phyloP scores from a whole-genome alignment of 2,888 invertebrate species.

The Chironomus riparius region DNA sequence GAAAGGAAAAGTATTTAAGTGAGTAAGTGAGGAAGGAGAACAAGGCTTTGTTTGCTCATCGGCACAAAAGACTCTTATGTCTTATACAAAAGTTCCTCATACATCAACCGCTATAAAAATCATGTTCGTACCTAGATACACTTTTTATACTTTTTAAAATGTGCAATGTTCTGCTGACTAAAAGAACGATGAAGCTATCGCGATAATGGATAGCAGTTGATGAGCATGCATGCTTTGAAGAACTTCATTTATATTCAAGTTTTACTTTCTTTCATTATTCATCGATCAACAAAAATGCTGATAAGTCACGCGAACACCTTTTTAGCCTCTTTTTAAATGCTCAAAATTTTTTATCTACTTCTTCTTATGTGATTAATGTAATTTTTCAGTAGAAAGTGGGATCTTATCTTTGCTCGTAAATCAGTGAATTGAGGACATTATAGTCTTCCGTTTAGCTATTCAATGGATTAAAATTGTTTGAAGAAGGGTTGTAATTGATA shows the following conservation, averaged over 20 bases:
- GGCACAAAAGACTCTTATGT: background rate
- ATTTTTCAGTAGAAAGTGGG: background rate
- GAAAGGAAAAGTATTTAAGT: slow-evolving; percentile 10
- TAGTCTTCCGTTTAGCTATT: background rate
- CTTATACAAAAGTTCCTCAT: too few relatives aligned
- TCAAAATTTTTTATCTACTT: background rate
- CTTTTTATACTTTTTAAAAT: background rate
- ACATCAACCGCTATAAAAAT: too few relatives aligned
- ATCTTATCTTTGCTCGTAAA: background rate
- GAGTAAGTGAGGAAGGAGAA: background rate
- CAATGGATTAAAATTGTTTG: too few relatives aligned
- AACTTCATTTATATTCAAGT: slow-evolving; percentile 2
- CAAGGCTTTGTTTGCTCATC: background rate
- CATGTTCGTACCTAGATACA: too few relatives aligned
- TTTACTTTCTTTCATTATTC: background rate
- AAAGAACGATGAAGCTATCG: slow-evolving; percentile 10
- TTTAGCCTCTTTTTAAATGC: background rate
- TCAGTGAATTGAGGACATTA: background rate
- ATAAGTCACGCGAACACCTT: slow-evolving; percentile 17
- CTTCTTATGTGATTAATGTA: background rate
- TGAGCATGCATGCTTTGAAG: background rate
- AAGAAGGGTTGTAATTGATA: too few relatives aligned
- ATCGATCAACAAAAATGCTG: background rate
- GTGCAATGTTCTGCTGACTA: slow-evolving; percentile 24
- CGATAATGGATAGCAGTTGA: background rate